A percentile compares a stretch with the other conserved stretches of the same genome.
These are phyloP conservation scores for Lepidocolaptes lacrymiger DNA, from an alignment of 2,797 vertebrate species.

Conservation along the genomic window DNA sequence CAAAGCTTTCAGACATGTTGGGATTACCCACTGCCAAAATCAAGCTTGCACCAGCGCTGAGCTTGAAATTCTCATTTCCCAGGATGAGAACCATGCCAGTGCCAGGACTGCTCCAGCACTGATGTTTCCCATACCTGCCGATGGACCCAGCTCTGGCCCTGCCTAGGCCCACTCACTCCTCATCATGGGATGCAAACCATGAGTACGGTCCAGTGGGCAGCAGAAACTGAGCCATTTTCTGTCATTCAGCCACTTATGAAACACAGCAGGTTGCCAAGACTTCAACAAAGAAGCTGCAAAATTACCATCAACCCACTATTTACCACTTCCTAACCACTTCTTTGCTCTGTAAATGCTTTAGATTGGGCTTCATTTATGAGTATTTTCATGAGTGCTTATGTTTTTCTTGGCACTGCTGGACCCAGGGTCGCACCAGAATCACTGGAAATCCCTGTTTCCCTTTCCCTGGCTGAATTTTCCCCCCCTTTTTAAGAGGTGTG, in stretches of 20 bases:
- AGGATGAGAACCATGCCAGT: not conserved
- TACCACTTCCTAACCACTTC: not conserved
- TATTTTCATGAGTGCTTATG: not conserved
- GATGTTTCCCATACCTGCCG: not conserved
- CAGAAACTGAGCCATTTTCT: not conserved
- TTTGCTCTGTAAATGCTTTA: not conserved
- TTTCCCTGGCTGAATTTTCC: not conserved
- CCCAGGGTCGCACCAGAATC: not conserved
- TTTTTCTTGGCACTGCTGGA: not conserved
- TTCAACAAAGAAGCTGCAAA: not conserved
- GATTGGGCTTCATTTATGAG: not conserved
- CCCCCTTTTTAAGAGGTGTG: accelerated
- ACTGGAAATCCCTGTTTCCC: not conserved
- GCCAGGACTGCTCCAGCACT: not conserved
- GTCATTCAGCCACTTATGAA: not conserved
- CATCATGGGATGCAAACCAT: accelerated
- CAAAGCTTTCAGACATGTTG: not conserved
- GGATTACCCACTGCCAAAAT: not conserved
- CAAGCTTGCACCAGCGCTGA: not conserved
- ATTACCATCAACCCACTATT: not conserved
- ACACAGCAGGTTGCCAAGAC: not conserved
- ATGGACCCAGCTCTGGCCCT: not conserved
- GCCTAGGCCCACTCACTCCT: not conserved
- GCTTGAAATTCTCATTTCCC: not conserved
- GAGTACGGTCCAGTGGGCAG: accelerated